Conservation (phyloP, 2,888 invertebrate genomes). For the Agapetus fuscipes region DNA sequence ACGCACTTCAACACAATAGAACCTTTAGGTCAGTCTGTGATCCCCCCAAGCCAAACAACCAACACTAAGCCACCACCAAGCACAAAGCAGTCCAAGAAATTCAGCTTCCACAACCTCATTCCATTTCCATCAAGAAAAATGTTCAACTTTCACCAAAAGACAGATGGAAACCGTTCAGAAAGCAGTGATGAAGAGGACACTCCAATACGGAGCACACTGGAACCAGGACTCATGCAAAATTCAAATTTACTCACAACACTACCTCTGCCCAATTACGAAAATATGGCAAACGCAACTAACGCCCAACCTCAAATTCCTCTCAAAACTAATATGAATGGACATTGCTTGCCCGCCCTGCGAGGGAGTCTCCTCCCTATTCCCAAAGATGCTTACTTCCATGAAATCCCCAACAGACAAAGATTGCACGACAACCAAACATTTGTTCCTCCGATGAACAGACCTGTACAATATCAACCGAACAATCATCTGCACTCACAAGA, state of each 20-base stretch:
- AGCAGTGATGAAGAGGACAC: constrained; percentile 50
- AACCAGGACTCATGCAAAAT: constrained; percentile 47
- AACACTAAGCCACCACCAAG: constrained; percentile 27
- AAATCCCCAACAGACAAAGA: constrained; percentile 41
- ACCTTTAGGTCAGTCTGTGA: constrained; percentile 13
- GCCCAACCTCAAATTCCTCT: constrained; percentile 22
- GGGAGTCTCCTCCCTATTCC: constrained; percentile 35
- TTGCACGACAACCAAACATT: constrained; percentile 25
- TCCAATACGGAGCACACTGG: constrained; percentile 37
- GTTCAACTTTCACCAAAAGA: constrained; percentile 39
- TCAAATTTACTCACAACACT: constrained; percentile 42
- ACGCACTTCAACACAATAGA: constrained; percentile 21
- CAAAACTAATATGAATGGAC: constrained; percentile 22
- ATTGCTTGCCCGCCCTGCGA: constrained; percentile 18
- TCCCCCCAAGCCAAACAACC: constrained; percentile 11
- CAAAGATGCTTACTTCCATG: constrained; percentile 53
- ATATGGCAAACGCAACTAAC: constrained; percentile 25
- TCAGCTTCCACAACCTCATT: constrained; percentile 43
- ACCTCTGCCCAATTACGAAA: constrained; percentile 49
- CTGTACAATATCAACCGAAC: constrained; percentile 29
- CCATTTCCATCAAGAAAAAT: constrained; percentile 44
- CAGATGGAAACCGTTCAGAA: constrained; percentile 45
- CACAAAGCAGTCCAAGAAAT: constrained; percentile 40
- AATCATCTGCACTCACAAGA: constrained; percentile 24
- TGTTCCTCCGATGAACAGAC: constrained; percentile 27